Evolutionary conservation across 2,888 invertebrate genomes (phyloP).

Genomic region (Amaurobius ferox): DNA sequence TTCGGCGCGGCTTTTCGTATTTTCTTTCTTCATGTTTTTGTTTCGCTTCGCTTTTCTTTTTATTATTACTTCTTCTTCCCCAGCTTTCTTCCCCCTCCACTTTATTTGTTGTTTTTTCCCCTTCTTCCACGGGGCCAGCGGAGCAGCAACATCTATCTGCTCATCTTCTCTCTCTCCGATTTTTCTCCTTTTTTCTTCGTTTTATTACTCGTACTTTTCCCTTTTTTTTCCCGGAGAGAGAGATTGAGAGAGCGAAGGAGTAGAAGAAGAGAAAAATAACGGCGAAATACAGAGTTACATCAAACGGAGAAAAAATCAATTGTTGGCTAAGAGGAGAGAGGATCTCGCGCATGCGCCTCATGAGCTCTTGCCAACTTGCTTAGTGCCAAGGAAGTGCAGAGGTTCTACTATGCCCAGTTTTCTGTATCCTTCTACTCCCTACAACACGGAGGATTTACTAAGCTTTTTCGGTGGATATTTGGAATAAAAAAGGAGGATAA

Average conservation of each 20-base stretch:
- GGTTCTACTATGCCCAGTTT: constrained; percentile 38
- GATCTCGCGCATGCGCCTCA: constrained; percentile 39
- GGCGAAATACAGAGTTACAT: constrained; percentile 68
- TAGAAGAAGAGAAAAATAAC: constrained; percentile 52
- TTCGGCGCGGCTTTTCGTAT: constrained; percentile 66
- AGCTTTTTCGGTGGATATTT: constrained; percentile 55
- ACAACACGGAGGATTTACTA: constrained; percentile 56
- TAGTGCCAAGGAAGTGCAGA: constrained; percentile 63
- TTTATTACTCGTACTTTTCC: constrained; percentile 66
- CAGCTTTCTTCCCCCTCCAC: constrained; percentile 13
- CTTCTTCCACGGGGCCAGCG: constrained; percentile 35
- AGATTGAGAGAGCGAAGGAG: constrained; percentile 27
- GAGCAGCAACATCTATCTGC: constrained; percentile 68
- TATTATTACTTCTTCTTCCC: constrained; percentile 41
- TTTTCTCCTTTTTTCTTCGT: constrained; percentile 39
- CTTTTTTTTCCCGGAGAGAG: constrained; percentile 21
- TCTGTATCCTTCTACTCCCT: constrained; percentile 45
- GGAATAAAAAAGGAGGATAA: constrained; percentile 30
- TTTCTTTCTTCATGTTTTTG: constrained; percentile 62
- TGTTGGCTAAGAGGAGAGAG: constrained; percentile 58
- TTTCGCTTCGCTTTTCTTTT: constrained; percentile 39
- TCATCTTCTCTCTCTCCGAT: constrained; percentile 55
- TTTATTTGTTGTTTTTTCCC: constrained; percentile 33
- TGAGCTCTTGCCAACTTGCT: constrained; percentile 65
- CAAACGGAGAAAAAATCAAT: constrained; percentile 69